Evolutionary conservation across 2,797 vertebrate genomes (phyloP).

Genomic region (Odontamblyopus lacepedii): DNA sequence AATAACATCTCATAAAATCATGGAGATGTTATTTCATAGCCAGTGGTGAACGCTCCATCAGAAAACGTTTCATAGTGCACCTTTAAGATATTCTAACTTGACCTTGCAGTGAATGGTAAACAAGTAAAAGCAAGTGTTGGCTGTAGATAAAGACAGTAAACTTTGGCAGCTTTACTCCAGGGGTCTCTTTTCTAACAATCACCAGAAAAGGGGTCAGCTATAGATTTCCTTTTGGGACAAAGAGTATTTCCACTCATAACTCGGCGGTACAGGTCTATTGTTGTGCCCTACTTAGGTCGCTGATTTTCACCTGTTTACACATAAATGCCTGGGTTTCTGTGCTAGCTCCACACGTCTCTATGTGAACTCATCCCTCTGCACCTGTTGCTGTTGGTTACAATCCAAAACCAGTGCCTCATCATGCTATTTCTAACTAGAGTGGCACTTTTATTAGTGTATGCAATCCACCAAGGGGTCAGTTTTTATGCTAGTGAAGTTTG

Average conservation of each 20-base stretch:
- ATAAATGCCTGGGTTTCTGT: conserved; percentile 13
- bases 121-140: too few relatives aligned
- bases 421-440: conserved; percentile 61
- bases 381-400: conserved; percentile 57
- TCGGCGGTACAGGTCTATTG: not conserved
- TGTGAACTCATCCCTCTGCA: conserved; percentile 41
- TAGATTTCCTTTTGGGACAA: conserved; percentile 39
- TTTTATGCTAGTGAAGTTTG: not conserved
- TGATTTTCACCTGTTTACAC: conserved; percentile 21
- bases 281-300: not conserved
- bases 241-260: conserved; percentile 4
- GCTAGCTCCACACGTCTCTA: conserved; percentile 16
- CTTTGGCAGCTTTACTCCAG: conserved; percentile 20
- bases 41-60: too few relatives aligned
- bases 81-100: too few relatives aligned
- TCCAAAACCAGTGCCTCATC: conserved; percentile 41
- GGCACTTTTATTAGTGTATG: conserved; percentile 42
- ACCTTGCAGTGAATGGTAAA: too few relatives aligned
- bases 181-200: conserved; percentile 40
- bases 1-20: too few relatives aligned
- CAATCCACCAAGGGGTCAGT: conserved; percentile 17
- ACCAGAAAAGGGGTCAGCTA: conserved; percentile 14
- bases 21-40: too few relatives aligned
- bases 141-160: conserved; percentile 4
- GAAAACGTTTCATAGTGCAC: too few relatives aligned